Base-by-base conservation (phyloP, 2,888 invertebrate species). In the Linyphia triangularis region DNA sequence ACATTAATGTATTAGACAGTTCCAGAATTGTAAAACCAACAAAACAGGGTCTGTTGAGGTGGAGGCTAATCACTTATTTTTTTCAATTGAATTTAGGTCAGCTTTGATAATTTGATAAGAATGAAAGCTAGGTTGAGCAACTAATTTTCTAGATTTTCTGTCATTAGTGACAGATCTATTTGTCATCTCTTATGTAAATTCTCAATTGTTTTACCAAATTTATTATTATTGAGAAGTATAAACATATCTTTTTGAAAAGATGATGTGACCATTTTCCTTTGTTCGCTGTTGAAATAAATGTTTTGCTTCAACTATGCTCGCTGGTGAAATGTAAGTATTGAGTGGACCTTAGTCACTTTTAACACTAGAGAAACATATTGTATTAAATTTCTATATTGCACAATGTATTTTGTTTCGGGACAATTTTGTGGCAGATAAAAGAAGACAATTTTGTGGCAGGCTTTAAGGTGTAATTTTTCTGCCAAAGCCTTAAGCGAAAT, bases 361-460 rank as follows among this genome's bases (percentile, higher is more conserved):
- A 69, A 10, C 6, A 91, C 92, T 22, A 91, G 70, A 4, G 37
- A 63, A 1, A 91, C 4, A 63, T 91, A 91, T 89, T 92, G 72
- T 57, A 90, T 70, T n/a, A n/a, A n/a, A n/a, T n/a, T n/a, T n/a
- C n/a, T n/a, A n/a, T n/a, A n/a, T n/a, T n/a, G n/a, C n/a, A 19
- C 92, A 85, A 26, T 89, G 89, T 91, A 91, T 10, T 85, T 81
- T 43, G 91, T 89, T 92, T 91, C 33, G 93, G 90, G 73, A n/a
- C n/a, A n/a, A n/a, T 91, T 92, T 26, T 90, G 70, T n/a, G 10
- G 70, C 26, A 2, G 82, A 37, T 2, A 37, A 24, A n/a, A 82
- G 19, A n/a, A n/a, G n/a, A n/a, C n/a, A n/a, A n/a, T 26, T 72
- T 82, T 5, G 1, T 40, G 19, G 7, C 7, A 5, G 6, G 22